phyloP scores from a whole-genome alignment of 2,797 vertebrate species.

The Balearica regulorum region DNA sequence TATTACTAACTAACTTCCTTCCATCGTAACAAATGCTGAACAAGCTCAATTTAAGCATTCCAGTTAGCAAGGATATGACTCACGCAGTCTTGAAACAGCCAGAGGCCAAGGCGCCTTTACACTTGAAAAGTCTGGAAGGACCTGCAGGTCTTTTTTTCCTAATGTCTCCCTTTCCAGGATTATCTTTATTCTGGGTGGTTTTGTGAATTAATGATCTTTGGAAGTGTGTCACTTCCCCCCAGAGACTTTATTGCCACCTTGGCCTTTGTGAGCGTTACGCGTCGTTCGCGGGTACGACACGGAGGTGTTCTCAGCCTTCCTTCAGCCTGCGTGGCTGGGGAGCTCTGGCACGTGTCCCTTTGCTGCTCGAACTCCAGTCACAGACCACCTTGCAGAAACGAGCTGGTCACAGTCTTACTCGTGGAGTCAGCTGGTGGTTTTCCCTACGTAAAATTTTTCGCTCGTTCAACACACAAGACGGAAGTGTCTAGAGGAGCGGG shows the following conservation, averaged over 20 bases:
- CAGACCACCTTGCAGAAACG: not conserved
- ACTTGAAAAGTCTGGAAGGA: not conserved
- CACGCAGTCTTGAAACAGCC: constrained; percentile 21
- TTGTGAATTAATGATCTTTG: not conserved
- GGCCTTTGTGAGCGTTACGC: not conserved
- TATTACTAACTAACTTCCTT: constrained; percentile 38
- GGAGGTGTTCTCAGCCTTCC: not conserved
- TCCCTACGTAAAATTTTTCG: not conserved
- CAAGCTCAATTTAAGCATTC: constrained; percentile 43
- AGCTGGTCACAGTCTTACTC: not conserved
- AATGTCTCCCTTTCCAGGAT: not conserved
- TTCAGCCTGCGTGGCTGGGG: not conserved
- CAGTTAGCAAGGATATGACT: constrained; percentile 69
- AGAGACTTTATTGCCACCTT: not conserved
- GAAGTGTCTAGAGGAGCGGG: not conserved
- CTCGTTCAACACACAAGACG: fast-evolving
- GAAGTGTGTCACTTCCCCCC: not conserved
- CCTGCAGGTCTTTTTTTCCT: not conserved
- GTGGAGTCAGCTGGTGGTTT: not conserved
- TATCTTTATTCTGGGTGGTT: not conserved
- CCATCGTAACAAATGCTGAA: constrained; percentile 29
- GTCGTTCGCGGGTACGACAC: not conserved
- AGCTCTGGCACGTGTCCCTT: not conserved
- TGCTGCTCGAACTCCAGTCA: not conserved
- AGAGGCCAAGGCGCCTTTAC: not conserved